Evolutionary conservation across 37 sponge, comb jelly and placozoan species (phyloP), one percentile per base, ranked within the genome.

Genomic region (Crambe crambe): DNA sequence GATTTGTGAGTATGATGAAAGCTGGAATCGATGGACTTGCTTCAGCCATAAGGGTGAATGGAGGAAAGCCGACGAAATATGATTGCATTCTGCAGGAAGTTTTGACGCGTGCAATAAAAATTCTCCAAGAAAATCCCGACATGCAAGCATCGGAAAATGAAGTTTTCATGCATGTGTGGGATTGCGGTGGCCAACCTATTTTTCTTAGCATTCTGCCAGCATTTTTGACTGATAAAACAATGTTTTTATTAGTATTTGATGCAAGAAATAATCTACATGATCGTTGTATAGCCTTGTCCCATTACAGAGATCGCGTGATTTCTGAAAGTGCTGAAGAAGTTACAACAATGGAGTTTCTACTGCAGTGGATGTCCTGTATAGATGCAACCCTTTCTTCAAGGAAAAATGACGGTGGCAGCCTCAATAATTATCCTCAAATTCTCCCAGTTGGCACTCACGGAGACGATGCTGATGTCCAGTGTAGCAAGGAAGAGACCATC

Each of bases 131-230:
- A 47, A 15, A 47, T 18, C 51, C 51, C 12, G 51, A 47, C 51
- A 47, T 12, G 10, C 51, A 47, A 47, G 51, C 51, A 6, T 47
- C 10, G 6, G 43, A 77, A n/a, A 42, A 6, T 3, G 72, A 80
- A 27, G 69, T 79, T 3, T 31, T 68, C 27, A 40, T 87, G 36
- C 61, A 68, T 67, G 23, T 77, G 18, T 88, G 88, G 88, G 89
- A 89, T 63, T 78, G 89, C 83, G 89, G 89, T 41, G 89, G 89
- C 27, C 89, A 83, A 23, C 68, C 56, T 21, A 61, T 78, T 2
- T 89, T 89, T 39, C 79, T 82, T 1, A 79, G 73, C 59, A 44
- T 83, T 35, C 65, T 83, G 40, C 74, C 89, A 39, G 68, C 79
- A 42, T 89, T 89, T 73, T 72, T 82, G 21, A 80, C 81, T 27